Percentiles rank a stretch among this genome's conserved stretches.
Evolutionary conservation across 1,140 invertebrate genomes (phyloP).

Genomic region (Drosophila mojavensis): DNA sequence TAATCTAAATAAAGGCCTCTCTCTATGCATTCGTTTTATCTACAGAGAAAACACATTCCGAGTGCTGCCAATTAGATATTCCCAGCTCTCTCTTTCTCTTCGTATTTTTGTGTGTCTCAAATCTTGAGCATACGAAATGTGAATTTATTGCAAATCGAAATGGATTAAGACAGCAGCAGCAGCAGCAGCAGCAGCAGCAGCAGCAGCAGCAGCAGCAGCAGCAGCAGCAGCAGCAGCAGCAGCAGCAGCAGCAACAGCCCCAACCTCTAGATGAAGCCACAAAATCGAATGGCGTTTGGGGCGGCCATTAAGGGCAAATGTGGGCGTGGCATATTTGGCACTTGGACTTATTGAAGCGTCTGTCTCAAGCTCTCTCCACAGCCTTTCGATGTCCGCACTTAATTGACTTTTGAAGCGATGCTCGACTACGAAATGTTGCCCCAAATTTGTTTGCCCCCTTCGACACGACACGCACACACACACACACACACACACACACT

Average conservation of each 20-base stretch:
- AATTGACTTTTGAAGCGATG: conserved; percentile 80
- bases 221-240: conserved; percentile 21
- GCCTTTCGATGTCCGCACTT: conserved; percentile 55
- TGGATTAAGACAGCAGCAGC: conserved; percentile 54
- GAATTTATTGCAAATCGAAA: conserved; percentile 82
- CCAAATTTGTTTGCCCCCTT: conserved; percentile 18
- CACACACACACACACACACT: conserved; percentile 26
- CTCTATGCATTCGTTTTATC: too few species aligned
- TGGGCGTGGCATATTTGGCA: conserved; percentile 25
- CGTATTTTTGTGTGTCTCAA: background rate
- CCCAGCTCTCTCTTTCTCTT: background rate
- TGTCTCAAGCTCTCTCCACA: background rate
- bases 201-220: background rate
- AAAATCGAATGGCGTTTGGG: background rate
- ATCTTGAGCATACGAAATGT: conserved; percentile 54
- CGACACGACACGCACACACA: background rate
- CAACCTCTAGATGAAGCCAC: background rate
- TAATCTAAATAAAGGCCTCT: too few species aligned
- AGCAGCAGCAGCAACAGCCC: too few species aligned
- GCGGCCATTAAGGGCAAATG: background rate
- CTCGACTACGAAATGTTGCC: conserved; percentile 32
- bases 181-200: background rate
- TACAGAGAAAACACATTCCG: background rate
- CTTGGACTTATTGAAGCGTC: background rate
- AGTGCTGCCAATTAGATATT: background rate